These are phyloP conservation scores for Cyrtonyx montezumae DNA, from an alignment of 2,113 vertebrate genomes.

Conservation along the genomic window DNA sequence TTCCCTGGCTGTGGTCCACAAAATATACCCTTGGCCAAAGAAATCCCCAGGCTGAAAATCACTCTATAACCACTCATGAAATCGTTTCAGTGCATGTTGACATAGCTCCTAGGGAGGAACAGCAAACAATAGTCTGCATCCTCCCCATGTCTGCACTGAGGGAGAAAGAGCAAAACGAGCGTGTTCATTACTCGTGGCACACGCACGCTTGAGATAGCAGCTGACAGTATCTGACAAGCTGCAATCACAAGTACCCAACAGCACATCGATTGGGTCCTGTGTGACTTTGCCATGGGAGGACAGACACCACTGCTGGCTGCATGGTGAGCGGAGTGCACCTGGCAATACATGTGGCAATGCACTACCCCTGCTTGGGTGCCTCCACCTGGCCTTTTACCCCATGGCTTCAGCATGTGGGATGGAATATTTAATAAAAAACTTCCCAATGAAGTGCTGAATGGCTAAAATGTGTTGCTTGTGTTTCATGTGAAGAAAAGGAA, in stretches of 20 bases:
- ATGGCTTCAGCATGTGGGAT: accelerated
- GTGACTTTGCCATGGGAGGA: background rate
- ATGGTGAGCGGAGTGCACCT: background rate
- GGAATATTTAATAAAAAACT: background rate
- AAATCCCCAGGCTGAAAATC: constrained; percentile 10
- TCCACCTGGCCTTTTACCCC: background rate
- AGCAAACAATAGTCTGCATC: background rate
- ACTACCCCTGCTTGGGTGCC: background rate
- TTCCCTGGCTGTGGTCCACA: background rate
- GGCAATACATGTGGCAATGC: background rate
- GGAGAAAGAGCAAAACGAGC: background rate
- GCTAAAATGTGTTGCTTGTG: background rate
- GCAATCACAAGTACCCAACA: background rate
- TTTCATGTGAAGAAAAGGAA: background rate
- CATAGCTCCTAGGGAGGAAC: background rate
- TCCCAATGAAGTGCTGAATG: background rate
- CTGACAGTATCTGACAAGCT: constrained; percentile 27
- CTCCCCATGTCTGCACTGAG: background rate
- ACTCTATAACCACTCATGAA: background rate
- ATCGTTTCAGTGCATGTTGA: background rate
- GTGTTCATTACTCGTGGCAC: background rate
- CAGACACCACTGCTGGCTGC: accelerated
- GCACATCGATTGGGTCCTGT: background rate
- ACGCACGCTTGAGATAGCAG: background rate
- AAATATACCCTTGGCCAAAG: background rate